A percentile compares a stretch with the other conserved stretches of the same genome.
Evolutionary conservation across 2,888 invertebrate genomes (phyloP).

Genomic region (Tetropium fuscum): DNA sequence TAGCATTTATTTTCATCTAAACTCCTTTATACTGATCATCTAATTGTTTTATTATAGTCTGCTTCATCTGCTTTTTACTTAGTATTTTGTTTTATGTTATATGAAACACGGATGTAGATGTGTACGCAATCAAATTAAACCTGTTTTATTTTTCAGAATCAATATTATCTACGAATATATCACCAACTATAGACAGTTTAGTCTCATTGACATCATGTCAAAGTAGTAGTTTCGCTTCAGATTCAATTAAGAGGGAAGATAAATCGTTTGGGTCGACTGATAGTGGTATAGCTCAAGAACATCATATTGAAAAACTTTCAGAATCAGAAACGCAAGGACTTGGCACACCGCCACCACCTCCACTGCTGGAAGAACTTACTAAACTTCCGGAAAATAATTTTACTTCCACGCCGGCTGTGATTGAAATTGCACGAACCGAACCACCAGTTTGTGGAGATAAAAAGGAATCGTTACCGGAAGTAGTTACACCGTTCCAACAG

Average conservation of each 20-base stretch:
- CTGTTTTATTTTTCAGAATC: slow-evolving; percentile 51
- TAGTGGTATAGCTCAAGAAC: slow-evolving; percentile 49
- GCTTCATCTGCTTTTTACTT: slow-evolving; percentile 10
- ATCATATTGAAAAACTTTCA: slow-evolving; percentile 32
- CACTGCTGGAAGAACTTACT: slow-evolving; percentile 17
- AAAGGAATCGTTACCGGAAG: neutral
- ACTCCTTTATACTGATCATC: slow-evolving; percentile 4
- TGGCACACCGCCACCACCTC: slow-evolving; percentile 49
- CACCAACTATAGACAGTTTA: slow-evolving; percentile 43
- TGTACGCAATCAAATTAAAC: neutral
- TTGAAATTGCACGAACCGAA: neutral
- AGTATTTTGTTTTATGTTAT: slow-evolving; percentile 3
- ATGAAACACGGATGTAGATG: no score
- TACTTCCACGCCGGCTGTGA: neutral
- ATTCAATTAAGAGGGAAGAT: slow-evolving; percentile 34
- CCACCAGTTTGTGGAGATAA: neutral
- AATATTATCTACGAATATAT: slow-evolving; percentile 38
- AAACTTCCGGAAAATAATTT: neutral
- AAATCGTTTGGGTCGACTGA: slow-evolving; percentile 51
- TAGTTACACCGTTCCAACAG: no score
- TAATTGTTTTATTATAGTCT: slow-evolving; percentile 9
- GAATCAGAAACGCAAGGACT: slow-evolving; percentile 39
- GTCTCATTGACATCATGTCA: slow-evolving; percentile 31
- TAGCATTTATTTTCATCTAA: slow-evolving; percentile 4
- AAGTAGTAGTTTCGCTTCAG: slow-evolving; percentile 27